Evolutionary conservation across 2,113 vertebrate species (phyloP).

Genomic region (Tretioscincus oriximinensis): DNA sequence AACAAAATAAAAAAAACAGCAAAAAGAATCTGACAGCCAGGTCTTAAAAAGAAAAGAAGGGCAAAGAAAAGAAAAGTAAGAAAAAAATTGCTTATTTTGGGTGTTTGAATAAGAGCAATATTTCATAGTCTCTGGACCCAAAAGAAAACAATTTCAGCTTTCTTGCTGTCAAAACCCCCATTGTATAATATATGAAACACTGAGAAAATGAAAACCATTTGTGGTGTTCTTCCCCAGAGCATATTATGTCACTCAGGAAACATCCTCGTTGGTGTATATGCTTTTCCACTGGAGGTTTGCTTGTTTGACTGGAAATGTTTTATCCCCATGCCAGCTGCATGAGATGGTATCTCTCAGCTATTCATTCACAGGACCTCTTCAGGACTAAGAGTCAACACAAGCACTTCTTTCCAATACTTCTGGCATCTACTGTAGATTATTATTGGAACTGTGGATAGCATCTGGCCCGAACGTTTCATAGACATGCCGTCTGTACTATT

Average conservation of each 20-base stretch:
- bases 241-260: constrained; percentile 24
- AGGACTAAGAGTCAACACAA: constrained; percentile 31
- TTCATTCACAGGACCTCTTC: background rate
- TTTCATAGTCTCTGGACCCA: constrained; percentile 1
- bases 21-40: background rate
- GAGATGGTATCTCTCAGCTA: constrained; percentile 27
- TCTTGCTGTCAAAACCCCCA: constrained; percentile 19
- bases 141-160: constrained; percentile 1
- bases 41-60: background rate
- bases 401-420: background rate
- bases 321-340: constrained; percentile 19
- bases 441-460: constrained; percentile 47
- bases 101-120: constrained; percentile 14
- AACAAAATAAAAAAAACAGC: background rate
- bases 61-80: background rate
- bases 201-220: constrained; percentile 38
- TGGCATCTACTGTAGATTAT: constrained; percentile 9
- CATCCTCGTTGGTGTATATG: background rate
- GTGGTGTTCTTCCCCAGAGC: constrained; percentile 35
- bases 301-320: constrained; percentile 41
- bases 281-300: constrained; percentile 19
- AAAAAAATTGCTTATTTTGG: background rate
- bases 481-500: background rate
- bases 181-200: background rate
- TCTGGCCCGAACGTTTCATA: constrained; percentile 16